A percentile compares a stretch with the other conserved stretches of the same genome.
phyloP scores from a whole-genome alignment of 2,113 vertebrate species.

The Eulemur rufifrons region DNA sequence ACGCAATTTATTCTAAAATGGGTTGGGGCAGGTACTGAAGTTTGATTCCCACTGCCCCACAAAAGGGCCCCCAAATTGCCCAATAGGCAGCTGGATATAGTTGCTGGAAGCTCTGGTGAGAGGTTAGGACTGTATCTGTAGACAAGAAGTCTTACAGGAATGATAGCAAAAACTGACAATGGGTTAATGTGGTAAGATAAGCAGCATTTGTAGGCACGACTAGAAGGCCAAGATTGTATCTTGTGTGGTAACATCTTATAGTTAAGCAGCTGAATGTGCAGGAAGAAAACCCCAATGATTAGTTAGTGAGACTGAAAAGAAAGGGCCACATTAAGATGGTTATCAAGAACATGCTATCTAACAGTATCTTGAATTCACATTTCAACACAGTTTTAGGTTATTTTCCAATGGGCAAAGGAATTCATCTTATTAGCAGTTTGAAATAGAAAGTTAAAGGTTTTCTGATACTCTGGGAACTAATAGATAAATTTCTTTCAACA shows the following conservation, averaged over 20 bases:
- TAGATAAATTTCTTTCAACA: background rate
- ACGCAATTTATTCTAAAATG: slow-evolving; percentile 18
- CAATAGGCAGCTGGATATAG: background rate
- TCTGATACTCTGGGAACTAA: background rate
- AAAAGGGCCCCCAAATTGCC: background rate
- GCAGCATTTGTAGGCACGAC: background rate
- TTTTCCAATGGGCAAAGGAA: background rate
- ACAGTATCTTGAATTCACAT: background rate
- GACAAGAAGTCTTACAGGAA: background rate
- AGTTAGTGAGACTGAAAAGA: background rate
- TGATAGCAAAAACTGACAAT: background rate
- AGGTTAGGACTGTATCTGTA: background rate
- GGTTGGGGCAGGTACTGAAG: background rate
- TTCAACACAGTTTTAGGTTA: background rate
- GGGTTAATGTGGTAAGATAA: background rate
- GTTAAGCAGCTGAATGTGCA: background rate
- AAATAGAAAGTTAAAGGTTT: background rate
- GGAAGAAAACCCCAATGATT: background rate
- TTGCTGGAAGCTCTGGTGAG: background rate
- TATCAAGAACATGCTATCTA: background rate
- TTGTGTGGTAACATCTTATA: background rate
- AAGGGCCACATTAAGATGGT: background rate
- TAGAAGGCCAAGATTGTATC: background rate
- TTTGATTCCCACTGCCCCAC: background rate
- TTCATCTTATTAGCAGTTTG: background rate